Evolutionary conservation across 2,888 invertebrate genomes (phyloP).

Genomic region (Microctonus brassicae): DNA sequence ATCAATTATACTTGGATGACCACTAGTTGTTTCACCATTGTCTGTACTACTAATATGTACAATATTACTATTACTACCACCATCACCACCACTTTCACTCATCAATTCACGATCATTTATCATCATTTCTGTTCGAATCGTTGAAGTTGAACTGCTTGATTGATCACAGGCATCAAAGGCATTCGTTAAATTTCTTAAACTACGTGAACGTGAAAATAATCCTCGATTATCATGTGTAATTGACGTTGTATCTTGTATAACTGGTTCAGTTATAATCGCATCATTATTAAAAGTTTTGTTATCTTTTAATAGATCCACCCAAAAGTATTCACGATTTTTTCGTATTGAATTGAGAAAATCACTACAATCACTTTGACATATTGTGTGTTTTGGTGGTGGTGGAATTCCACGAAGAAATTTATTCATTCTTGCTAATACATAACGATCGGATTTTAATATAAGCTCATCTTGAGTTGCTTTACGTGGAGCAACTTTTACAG

Average conservation of each 20-base stretch:
- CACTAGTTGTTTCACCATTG: constrained; percentile 19
- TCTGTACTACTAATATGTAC: constrained; percentile 21
- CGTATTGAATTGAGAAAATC: constrained; percentile 77
- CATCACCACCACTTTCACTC: constrained; percentile 18
- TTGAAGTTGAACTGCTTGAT: constrained; percentile 43
- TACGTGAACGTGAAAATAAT: constrained; percentile 47
- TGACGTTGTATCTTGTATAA: not conserved
- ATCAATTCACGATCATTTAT: not conserved
- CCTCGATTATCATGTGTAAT: constrained; percentile 19
- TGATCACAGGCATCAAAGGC: constrained; percentile 61
- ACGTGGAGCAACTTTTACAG: constrained; percentile 32
- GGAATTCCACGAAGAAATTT: constrained; percentile 78
- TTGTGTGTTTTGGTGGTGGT: constrained; percentile 83
- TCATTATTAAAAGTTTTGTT: constrained; percentile 29
- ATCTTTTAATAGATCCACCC: constrained; percentile 55
- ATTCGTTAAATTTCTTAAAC: constrained; percentile 57
- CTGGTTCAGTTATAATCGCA: constrained; percentile 2
- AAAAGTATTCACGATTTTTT: constrained; percentile 72
- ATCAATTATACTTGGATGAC: constrained; percentile 13
- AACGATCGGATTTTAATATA: constrained; percentile 63
- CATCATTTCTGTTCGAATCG: constrained; percentile 1
- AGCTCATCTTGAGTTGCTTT: constrained; percentile 56
- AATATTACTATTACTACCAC: constrained; percentile 29
- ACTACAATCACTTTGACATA: constrained; percentile 76
- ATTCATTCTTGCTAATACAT: constrained; percentile 70